A percentile compares a stretch with the other conserved stretches of the same genome.
Evolutionary conservation across 2,888 invertebrate genomes (phyloP).

Genomic region (Parnassius glacialis): DNA sequence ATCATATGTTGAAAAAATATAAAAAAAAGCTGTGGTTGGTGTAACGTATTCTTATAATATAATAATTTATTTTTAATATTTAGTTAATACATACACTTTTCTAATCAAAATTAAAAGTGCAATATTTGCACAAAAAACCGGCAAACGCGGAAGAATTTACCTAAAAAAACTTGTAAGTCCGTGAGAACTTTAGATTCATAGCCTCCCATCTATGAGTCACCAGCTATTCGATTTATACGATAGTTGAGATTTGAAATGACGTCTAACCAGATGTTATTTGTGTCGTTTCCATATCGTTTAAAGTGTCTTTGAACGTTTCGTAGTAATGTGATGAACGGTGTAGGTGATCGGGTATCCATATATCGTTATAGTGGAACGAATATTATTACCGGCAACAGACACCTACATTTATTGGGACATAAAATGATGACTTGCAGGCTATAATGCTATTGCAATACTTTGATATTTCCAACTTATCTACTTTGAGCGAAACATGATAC

Average conservation of each 20-base stretch:
- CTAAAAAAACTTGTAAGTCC: conserved; percentile 15
- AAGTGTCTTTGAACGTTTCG: conserved; percentile 27
- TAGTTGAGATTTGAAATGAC: conserved; percentile 35
- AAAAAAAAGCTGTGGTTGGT: too few relatives aligned
- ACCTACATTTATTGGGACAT: conserved; percentile 26
- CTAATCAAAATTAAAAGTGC: conserved; percentile 13
- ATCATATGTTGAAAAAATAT: too few relatives aligned
- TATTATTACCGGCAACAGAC: conserved; percentile 27
- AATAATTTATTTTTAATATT: neutral
- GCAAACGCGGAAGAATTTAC: conserved; percentile 12
- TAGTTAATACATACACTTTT: neutral
- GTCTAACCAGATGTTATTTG: conserved; percentile 33
- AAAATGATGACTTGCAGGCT: conserved; percentile 21
- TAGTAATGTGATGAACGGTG: conserved; percentile 29
- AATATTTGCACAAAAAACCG: conserved; percentile 16
- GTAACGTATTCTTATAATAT: neutral
- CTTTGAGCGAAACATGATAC: conserved; percentile 12
- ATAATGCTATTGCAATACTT: conserved; percentile 23
- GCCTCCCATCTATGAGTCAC: conserved; percentile 27
- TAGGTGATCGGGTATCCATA: conserved; percentile 23
- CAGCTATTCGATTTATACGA: conserved; percentile 32
- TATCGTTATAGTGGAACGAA: conserved; percentile 27
- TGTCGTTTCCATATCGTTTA: conserved; percentile 27
- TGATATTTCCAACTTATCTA: conserved; percentile 23
- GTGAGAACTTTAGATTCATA: conserved; percentile 25